A percentile compares a stretch with the other conserved stretches of the same genome.
Evolutionary conservation across 2,113 vertebrate species (phyloP).

Genomic region (Platysteira castanea): DNA sequence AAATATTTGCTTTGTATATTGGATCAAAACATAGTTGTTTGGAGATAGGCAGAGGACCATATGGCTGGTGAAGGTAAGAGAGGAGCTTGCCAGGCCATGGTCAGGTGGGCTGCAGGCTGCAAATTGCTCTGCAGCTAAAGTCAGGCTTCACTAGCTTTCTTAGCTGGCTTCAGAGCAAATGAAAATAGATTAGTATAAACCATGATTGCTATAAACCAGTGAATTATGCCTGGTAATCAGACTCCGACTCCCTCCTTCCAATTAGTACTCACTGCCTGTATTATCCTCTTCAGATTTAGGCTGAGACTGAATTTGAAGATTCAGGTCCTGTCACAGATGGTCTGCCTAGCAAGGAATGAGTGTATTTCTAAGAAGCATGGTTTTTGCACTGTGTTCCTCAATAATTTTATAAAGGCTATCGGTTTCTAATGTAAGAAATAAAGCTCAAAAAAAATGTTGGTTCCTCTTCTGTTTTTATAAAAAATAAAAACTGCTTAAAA

Average conservation of each 20-base stretch:
- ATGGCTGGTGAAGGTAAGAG: not conserved
- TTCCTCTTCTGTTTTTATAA: not conserved
- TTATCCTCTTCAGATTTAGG: not conserved
- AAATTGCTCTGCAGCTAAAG: not conserved
- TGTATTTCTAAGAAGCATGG: not conserved
- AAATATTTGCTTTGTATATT: not conserved
- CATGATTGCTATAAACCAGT: not conserved
- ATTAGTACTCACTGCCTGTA: not conserved
- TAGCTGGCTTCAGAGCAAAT: not conserved
- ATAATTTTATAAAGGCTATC: not conserved
- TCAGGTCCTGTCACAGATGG: not conserved
- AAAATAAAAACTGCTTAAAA: not conserved
- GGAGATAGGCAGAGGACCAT: not conserved
- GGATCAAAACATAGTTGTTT: not conserved
- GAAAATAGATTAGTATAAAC: not conserved
- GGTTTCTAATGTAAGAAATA: not conserved
- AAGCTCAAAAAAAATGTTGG: not conserved
- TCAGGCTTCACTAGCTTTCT: not conserved
- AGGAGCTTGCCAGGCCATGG: not conserved
- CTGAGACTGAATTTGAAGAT: not conserved
- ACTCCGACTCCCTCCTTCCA: not conserved
- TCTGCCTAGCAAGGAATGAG: not conserved
- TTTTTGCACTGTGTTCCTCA: not conserved
- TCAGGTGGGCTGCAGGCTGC: not conserved
- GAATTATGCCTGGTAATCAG: not conserved